These are phyloP conservation scores for Sericinus montela DNA, from an alignment of 2,888 invertebrate species.

Conservation along the genomic window DNA sequence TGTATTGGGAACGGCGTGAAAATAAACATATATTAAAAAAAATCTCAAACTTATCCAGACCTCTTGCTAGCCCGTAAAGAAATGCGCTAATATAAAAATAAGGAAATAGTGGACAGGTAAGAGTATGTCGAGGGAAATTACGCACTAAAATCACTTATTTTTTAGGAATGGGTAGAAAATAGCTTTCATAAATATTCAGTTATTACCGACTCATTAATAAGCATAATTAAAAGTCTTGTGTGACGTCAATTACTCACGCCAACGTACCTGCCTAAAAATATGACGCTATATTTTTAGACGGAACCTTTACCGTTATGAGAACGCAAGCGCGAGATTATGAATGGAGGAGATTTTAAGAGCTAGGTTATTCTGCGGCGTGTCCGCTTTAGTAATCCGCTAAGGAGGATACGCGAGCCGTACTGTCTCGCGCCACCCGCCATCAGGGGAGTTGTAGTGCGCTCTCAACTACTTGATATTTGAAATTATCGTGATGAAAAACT, in stretches of 20 bases:
- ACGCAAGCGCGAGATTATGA: slow-evolving; percentile 19
- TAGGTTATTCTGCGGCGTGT: slow-evolving; percentile 30
- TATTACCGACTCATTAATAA: too few species aligned
- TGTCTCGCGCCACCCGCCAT: slow-evolving; percentile 23
- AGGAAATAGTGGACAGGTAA: too few species aligned
- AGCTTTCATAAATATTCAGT: too few species aligned
- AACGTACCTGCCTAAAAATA: slow-evolving; percentile 5
- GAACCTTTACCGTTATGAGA: slow-evolving; percentile 12
- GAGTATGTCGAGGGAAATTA: too few species aligned
- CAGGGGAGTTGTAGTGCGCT: slow-evolving; percentile 17
- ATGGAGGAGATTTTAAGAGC: slow-evolving; percentile 17
- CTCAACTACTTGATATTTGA: slow-evolving; percentile 20
- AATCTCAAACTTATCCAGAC: too few species aligned
- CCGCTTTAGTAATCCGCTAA: slow-evolving; percentile 31
- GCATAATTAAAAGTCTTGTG: neutral
- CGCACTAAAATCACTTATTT: too few species aligned
- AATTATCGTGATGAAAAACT: neutral
- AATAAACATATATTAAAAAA: too few species aligned
- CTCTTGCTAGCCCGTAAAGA: too few species aligned
- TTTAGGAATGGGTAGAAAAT: too few species aligned
- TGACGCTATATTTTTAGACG: slow-evolving; percentile 12
- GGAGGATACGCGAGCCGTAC: slow-evolving; percentile 21
- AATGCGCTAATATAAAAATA: too few species aligned
- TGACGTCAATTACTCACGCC: slow-evolving; percentile 4
- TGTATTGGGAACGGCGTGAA: too few species aligned